A percentile compares a stretch with the other conserved stretches of the same genome.
These are phyloP conservation scores for Scalopus aquaticus DNA, from an alignment of 2,113 vertebrate genomes.

Conservation along the genomic window DNA sequence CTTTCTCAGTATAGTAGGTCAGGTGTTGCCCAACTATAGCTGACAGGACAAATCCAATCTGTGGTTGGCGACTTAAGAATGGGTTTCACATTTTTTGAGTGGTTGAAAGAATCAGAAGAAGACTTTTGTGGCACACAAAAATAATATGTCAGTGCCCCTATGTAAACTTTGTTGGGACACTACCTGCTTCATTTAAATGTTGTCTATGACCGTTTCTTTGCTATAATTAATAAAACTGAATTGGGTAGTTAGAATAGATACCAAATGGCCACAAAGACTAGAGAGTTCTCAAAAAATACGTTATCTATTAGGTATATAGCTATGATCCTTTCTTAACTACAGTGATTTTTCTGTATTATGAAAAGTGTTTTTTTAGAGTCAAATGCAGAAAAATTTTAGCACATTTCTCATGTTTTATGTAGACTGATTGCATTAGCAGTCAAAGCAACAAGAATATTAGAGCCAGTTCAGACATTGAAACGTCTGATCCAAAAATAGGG, in stretches of 20 bases:
- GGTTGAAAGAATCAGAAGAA: background rate
- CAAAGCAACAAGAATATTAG: background rate
- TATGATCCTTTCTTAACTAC: background rate
- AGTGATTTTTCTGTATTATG: conserved; percentile 24
- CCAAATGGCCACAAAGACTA: background rate
- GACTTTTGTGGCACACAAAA: conserved; percentile 8
- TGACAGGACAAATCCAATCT: background rate
- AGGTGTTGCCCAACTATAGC: background rate
- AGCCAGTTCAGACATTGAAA: background rate
- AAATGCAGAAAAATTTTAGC: conserved; percentile 26
- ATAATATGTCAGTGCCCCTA: background rate
- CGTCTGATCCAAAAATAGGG: background rate
- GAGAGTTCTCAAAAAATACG: conserved; percentile 16
- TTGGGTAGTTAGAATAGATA: conserved; percentile 13
- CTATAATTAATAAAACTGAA: background rate
- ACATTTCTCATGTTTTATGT: background rate
- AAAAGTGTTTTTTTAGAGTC: conserved; percentile 4
- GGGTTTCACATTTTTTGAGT: conserved; percentile 45
- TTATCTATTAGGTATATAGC: background rate
- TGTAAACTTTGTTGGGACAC: background rate
- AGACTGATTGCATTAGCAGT: background rate
- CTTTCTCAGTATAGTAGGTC: background rate
- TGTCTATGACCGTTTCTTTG: background rate
- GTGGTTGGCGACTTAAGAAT: background rate
- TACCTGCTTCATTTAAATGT: conserved; percentile 3